A percentile compares a stretch with the other conserved stretches of the same genome.
These are phyloP conservation scores for Lophura nycthemera DNA, from an alignment of 2,113 vertebrate species.

Conservation along the genomic window DNA sequence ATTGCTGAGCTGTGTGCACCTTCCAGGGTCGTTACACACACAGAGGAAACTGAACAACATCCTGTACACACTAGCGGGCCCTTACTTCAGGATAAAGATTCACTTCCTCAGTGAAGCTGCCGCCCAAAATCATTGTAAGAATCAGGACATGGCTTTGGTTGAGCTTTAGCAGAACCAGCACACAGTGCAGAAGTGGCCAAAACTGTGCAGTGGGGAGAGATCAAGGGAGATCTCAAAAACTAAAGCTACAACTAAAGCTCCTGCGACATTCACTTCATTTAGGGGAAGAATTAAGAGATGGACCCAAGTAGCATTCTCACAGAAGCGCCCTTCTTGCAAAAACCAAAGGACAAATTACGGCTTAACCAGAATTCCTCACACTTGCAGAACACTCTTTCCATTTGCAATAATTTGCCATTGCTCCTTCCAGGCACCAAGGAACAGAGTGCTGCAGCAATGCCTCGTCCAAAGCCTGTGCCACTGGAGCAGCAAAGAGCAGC, in stretches of 20 bases:
- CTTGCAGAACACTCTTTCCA: no score
- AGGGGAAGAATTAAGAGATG: not conserved
- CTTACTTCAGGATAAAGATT: not conserved
- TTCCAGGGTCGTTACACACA: not conserved
- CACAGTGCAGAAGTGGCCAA: not conserved
- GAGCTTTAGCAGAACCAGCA: not conserved
- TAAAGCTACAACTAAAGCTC: not conserved
- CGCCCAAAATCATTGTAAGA: not conserved
- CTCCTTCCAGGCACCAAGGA: not conserved
- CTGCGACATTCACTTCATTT: not conserved
- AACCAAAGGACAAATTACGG: not conserved
- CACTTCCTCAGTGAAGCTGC: not conserved
- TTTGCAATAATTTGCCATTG: not conserved
- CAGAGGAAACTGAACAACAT: not conserved
- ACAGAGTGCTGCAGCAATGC: not conserved
- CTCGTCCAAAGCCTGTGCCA: not conserved
- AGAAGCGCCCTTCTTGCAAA: not conserved
- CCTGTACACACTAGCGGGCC: accelerated
- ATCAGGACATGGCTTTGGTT: not conserved
- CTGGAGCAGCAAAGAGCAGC: not conserved
- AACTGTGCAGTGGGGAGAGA: not conserved
- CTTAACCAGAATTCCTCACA: not conserved
- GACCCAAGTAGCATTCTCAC: not conserved
- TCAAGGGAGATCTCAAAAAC: not conserved
- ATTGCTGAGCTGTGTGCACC: accelerated